Evolutionary conservation across 53 echinoderm and acorn worm species (phyloP).

Genomic region (Holothuria leucospilota): DNA sequence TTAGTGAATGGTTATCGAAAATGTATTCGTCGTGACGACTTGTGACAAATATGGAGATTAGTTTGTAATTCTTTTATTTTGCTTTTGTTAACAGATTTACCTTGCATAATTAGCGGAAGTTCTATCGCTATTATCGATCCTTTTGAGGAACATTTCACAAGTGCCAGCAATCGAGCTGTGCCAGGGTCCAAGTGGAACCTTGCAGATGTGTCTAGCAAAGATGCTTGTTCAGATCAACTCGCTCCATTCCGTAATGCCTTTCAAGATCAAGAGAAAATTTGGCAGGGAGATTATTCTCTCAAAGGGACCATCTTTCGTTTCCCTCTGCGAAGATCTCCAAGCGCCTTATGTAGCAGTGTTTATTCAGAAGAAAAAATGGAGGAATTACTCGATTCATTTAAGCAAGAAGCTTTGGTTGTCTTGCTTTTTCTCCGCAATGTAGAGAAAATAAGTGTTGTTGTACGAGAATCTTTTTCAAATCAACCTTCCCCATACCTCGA

Average conservation of each 20-base stretch:
- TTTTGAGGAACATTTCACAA: conserved; percentile 26
- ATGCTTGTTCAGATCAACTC: conserved; percentile 67
- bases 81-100: conserved; percentile 16
- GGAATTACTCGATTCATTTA: conserved; percentile 65
- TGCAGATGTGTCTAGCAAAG: neutral
- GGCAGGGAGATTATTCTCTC: conserved; percentile 25
- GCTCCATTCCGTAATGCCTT: conserved; percentile 58
- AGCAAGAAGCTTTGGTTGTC: conserved; percentile 71
- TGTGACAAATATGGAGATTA: no score
- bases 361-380: conserved; percentile 60
- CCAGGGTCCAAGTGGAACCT: conserved; percentile 27
- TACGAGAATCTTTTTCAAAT: neutral
- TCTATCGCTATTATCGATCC: conserved; percentile 47
- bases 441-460: conserved; percentile 55
- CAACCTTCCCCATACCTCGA: conserved; percentile 21
- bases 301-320: conserved; percentile 90
- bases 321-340: conserved; percentile 66
- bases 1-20: no score
- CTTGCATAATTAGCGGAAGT: conserved; percentile 25
- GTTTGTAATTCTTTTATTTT: neutral
- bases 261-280: conserved; percentile 28
- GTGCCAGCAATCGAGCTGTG: neutral
- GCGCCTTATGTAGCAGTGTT: conserved; percentile 61
- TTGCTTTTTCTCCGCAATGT: conserved; percentile 83
- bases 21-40: no score